These are phyloP conservation scores for Leucophenga montana DNA, from an alignment of 2,888 invertebrate species.

Conservation along the genomic window DNA sequence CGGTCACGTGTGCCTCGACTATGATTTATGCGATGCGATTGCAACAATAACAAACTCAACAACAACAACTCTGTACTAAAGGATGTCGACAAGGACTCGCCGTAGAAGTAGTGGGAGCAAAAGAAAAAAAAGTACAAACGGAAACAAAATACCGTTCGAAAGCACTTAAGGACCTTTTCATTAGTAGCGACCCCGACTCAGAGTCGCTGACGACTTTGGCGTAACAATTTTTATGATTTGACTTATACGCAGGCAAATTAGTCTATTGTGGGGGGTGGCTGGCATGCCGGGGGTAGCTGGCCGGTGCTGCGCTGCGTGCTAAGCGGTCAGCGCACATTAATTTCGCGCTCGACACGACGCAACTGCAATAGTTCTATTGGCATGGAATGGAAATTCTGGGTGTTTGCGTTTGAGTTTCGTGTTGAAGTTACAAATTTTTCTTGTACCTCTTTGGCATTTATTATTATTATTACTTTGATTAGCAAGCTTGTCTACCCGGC, in stretches of 20 bases:
- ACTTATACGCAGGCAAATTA: slow-evolving; percentile 68
- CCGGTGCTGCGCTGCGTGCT: slow-evolving; percentile 1
- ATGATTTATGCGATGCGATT: slow-evolving; percentile 67
- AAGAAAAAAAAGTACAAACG: slow-evolving; percentile 60
- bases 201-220: slow-evolving; percentile 21
- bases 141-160: slow-evolving; percentile 71
- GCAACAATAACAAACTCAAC: slow-evolving; percentile 60
- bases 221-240: slow-evolving; percentile 57
- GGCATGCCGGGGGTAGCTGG: slow-evolving; percentile 6
- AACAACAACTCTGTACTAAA: slow-evolving; percentile 37
- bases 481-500: too few relatives aligned
- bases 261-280: slow-evolving; percentile 37
- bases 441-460: slow-evolving; percentile 21
- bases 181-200: slow-evolving; percentile 47
- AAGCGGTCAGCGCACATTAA: slow-evolving; percentile 49
- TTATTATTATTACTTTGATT: slow-evolving; percentile 12
- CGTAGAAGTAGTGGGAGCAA: background rate
- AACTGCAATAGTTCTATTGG: background rate
- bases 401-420: slow-evolving; percentile 38
- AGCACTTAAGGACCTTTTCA: slow-evolving; percentile 70
- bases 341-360: slow-evolving; percentile 46
- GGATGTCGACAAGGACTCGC: slow-evolving; percentile 31
- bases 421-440: slow-evolving; percentile 50
- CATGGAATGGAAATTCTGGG: background rate
- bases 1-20: slow-evolving; percentile 58